These are phyloP conservation scores for Archivesica marissinica DNA, from an alignment of 1,140 invertebrate species.

Conservation along the genomic window DNA sequence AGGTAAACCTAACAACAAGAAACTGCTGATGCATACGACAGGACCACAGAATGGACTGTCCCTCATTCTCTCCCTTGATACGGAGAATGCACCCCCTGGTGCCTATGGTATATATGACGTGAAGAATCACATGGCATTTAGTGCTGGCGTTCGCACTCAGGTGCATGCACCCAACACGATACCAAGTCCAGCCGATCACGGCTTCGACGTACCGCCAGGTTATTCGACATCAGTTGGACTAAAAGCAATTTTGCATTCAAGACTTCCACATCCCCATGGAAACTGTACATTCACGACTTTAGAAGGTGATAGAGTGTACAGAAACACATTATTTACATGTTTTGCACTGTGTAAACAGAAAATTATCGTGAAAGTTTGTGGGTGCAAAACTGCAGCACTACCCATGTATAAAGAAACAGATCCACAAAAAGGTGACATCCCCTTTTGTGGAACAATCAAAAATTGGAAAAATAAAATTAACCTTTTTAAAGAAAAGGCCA, in stretches of 20 bases:
- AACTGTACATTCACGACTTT: conserved; percentile 77
- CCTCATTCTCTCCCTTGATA: conserved; percentile 78
- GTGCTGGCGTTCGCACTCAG: conserved; percentile 82
- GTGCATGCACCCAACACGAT: conserved; percentile 83
- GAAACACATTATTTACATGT: conserved; percentile 80
- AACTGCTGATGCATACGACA: conserved; percentile 78
- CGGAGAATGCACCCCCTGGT: conserved; percentile 77
- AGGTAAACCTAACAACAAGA: conserved; percentile 60
- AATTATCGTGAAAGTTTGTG: conserved; percentile 74
- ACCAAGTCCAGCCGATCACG: conserved; percentile 83
- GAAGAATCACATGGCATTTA: conserved; percentile 78
- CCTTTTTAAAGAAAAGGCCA: not conserved
- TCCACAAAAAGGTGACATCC: conserved; percentile 35
- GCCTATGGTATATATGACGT: conserved; percentile 79
- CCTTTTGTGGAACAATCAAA: conserved; percentile 77
- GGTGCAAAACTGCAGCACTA: conserved; percentile 72
- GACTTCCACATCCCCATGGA: conserved; percentile 76
- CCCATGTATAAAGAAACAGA: conserved; percentile 50
- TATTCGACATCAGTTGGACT: conserved; percentile 80
- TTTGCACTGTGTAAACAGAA: conserved; percentile 79
- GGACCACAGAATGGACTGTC: conserved; percentile 80
- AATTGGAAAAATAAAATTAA: conserved; percentile 67
- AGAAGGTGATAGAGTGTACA: conserved; percentile 67
- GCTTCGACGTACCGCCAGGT: conserved; percentile 81
- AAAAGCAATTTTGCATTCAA: conserved; percentile 75